Evolutionary conservation across 2,888 invertebrate species (phyloP), one percentile per base, ranked within the genome.

Genomic region (Pediacus dermestoides): DNA sequence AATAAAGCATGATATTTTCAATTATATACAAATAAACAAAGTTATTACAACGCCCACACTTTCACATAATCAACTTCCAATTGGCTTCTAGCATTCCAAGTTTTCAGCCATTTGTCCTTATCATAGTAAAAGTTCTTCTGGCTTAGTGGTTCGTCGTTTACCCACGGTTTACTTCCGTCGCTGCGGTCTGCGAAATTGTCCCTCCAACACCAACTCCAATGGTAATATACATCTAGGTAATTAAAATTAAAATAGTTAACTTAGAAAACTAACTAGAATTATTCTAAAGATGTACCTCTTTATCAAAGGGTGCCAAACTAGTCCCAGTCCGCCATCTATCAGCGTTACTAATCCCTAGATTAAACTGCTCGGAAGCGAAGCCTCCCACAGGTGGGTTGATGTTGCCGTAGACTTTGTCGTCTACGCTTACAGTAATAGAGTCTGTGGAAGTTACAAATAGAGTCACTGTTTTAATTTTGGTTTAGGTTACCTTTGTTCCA

Each of bases 201-300:
- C 90, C 90, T 0, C 87, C 90, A 30, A 87, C 84, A 18, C 85
- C 82, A 4, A 90, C 70, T 1, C 88, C 90, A 30, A 91, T 56
- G 1, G 82, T 77, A 15, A 91, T 66, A 65, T 82, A 85, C 73
- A 88, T 83, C 81, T 87, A 37, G 16, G 16, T n/a, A 25, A 8
- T 28, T 16, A 13, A 44, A 30, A 30, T 30, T 22, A 23, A 32
- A 25, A 15, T 16, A 35, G n/a, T n/a, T n/a, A n/a, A n/a, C n/a
- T n/a, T n/a, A n/a, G n/a, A n/a, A n/a, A n/a, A n/a, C n/a, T n/a
- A n/a, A n/a, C n/a, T n/a, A n/a, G n/a, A n/a, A n/a, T n/a, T n/a
- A n/a, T n/a, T n/a, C n/a, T n/a, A n/a, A n/a, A n/a, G n/a, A n/a
- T n/a, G n/a, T 65, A 82, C 85, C 73, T 84, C 75, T 61, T 81